Evolutionary conservation across 2,888 invertebrate species (phyloP), one percentile per base, ranked within the genome.

Genomic region (Clivina fossor): DNA sequence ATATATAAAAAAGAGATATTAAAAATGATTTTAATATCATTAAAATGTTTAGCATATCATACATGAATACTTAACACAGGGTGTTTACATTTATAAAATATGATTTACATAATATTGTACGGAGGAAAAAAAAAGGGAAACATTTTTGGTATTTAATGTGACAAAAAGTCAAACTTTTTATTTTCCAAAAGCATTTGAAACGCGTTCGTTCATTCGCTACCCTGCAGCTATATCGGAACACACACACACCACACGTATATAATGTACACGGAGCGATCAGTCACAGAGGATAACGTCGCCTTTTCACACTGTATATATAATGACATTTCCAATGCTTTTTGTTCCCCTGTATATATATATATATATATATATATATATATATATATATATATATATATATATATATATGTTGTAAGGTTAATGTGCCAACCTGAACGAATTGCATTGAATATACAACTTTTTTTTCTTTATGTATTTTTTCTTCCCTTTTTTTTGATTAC

Each of bases 231-330:
- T 11, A n/a, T n/a, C n/a, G n/a, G 30, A 13, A 30, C 4, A 30
- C 30, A 30, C 4, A 30, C 30, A 4, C 11, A 30, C 30, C n/a
- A 13, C 11, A 30, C 30, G 13, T 4, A 30, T n/a, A n/a, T 19
- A 19, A n/a, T 13, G 38, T 18, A 43, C 32, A 50, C 16, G 19
- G 30, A 16, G 22, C 28, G 51, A 51, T 51, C 51, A 41, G 51
- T 51, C 51, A 51, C 22, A 20, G 24, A 5, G 24, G 24, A 49
- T 38, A 49, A 38, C 43, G 11, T 38, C 32, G 43, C 33, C 51
- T 51, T 51, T 51, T 51, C 51, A 51, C 41, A 51, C 51, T 43
- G 43, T 51, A 51, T 51, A 32, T 13, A 51, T 51, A 51, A 51
- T 51, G 41, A 51, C 26, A 38, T 38, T 38, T 26, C 33, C 19